Percentiles rank a stretch among this genome's conserved stretches.
Evolutionary conservation across 2,888 invertebrate genomes (phyloP).

Genomic region (Mythimna albipuncta): DNA sequence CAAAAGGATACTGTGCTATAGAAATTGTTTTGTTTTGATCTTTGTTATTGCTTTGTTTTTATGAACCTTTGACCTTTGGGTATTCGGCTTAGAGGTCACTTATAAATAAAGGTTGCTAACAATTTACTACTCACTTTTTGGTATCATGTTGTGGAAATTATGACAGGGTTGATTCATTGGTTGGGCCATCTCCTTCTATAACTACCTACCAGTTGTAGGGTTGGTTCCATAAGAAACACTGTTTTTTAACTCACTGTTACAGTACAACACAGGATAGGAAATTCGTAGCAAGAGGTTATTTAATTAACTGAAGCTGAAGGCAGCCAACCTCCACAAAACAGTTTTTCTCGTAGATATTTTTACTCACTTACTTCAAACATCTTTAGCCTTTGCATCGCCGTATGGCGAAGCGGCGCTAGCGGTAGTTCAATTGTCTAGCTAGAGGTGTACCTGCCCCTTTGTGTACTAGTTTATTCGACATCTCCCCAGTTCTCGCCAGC

Average conservation of each 20-base stretch:
- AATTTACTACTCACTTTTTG: neutral
- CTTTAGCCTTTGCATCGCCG: slow-evolving; percentile 15
- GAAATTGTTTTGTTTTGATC: neutral
- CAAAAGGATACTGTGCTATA: neutral
- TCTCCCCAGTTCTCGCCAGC: slow-evolving; percentile 14
- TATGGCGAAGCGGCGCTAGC: slow-evolving; percentile 1
- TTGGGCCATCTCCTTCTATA: neutral
- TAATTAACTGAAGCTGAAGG: neutral
- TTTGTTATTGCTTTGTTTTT: neutral
- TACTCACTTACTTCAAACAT: neutral
- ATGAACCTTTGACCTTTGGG: neutral
- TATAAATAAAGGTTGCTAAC: neutral
- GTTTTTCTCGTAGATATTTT: neutral
- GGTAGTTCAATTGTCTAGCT: slow-evolving; percentile 10
- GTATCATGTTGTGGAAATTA: neutral
- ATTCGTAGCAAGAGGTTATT: neutral
- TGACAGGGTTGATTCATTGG: neutral
- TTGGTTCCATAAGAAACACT: neutral
- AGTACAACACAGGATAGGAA: neutral
- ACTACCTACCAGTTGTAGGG: neutral
- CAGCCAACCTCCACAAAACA: neutral
- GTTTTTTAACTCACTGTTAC: neutral
- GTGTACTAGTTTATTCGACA: slow-evolving; percentile 32
- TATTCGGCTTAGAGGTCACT: neutral
- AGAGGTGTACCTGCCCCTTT: slow-evolving; percentile 17